A percentile compares a stretch with the other conserved stretches of the same genome.
These are phyloP conservation scores for Digitonthophagus gazella DNA, from an alignment of 2,888 invertebrate genomes.

Conservation along the genomic window DNA sequence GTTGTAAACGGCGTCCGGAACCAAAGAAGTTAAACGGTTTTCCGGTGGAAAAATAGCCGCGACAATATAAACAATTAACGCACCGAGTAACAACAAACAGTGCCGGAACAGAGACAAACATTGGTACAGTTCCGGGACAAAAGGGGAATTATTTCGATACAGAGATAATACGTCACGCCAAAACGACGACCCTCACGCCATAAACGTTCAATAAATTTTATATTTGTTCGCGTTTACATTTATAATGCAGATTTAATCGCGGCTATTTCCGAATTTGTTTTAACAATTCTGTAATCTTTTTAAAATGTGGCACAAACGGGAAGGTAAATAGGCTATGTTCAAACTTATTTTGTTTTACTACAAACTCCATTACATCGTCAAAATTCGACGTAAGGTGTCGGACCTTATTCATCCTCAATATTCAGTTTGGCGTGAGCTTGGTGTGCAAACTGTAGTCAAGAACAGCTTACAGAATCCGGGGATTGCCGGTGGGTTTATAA, in stretches of 20 bases:
- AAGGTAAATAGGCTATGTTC: constrained; percentile 7
- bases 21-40: constrained; percentile 7
- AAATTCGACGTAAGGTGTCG: neutral
- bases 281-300: too few species aligned
- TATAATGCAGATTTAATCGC: neutral
- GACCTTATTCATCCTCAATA: neutral
- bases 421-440: neutral
- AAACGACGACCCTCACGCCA: neutral
- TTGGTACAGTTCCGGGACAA: neutral
- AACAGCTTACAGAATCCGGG: neutral
- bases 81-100: neutral
- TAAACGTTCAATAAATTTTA: neutral
- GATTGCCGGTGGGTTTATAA: neutral
- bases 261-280: neutral
- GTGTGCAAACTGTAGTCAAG: neutral
- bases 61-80: neutral
- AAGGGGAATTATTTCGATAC: neutral
- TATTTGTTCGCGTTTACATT: neutral
- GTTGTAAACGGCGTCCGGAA: neutral
- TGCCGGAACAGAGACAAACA: neutral
- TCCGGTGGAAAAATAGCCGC: neutral
- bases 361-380: too few species aligned
- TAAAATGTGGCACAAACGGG: too few species aligned
- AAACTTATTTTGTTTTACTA: constrained; percentile 2
- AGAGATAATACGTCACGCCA: neutral